Evolutionary conservation across 1,140 invertebrate species (phyloP), one percentile per base, ranked within the genome.

Genomic region (Scaptomyza graminum): DNA sequence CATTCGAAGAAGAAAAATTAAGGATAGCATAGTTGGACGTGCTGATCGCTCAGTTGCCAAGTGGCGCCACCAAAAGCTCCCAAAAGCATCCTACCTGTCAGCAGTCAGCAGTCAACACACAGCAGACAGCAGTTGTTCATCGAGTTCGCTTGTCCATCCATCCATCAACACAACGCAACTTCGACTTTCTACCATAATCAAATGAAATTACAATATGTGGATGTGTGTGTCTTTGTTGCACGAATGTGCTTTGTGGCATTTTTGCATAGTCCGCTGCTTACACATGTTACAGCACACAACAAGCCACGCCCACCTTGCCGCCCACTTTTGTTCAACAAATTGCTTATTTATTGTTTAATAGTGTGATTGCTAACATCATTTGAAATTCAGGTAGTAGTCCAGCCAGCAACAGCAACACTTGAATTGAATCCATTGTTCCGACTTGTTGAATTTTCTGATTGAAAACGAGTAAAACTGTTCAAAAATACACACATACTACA

Each of bases 321-420:
- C n/a, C 8, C 44, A 56, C 66, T 54, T 56, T 74, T 79, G 79
- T 65, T 57, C 52, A 72, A 76, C 87, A 87, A 87, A 88, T 87
- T 88, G 83, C 71, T 78, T 88, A 87, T 87, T 87, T 87, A 88
- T 87, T 87, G 83, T 87, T 87, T 79, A 87, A 85, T 83, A 78
- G 81, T 74, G 62, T 74, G 79, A 74, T 83, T 77, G 74, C 74
- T 62, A 87, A 76, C 79, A 73, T 73, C 79, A 82, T 82, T 82
- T 82, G 46, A 61, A 64, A 51, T 66, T 71, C 69, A 41, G 25
- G 63, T 65, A 52, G 34, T 15, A 52, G 34, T 15, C 43, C 64
- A 61, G 8, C 0, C 68, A 69, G 64, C 28, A 31, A 7, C 50
- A 49, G 37, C 44, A 43, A 11, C 25, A 57, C 31, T 34, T 9